Conservation (phyloP, 2,888 invertebrate species). For the Diarsia mendica region DNA sequence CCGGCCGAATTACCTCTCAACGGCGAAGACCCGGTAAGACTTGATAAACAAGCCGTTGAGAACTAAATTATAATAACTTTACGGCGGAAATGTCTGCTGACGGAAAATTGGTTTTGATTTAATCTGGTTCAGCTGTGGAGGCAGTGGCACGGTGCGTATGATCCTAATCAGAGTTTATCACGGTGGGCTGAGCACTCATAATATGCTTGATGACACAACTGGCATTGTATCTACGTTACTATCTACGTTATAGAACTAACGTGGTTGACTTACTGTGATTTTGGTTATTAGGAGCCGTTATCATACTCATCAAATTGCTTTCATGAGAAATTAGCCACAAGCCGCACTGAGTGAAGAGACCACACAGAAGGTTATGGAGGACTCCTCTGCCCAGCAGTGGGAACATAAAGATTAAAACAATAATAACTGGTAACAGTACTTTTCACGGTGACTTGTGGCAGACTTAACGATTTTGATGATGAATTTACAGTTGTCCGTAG, state of each 20-base stretch:
- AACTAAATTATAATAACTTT: constrained; percentile 35
- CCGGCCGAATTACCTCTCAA: constrained; percentile 36
- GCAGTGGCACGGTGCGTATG: too few relatives aligned
- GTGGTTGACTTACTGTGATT: neutral
- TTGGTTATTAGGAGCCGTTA: neutral
- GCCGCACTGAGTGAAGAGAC: too few relatives aligned
- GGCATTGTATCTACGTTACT: neutral
- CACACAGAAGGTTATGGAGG: neutral
- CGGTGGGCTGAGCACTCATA: neutral
- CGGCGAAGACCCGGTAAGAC: neutral
- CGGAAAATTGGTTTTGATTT: constrained; percentile 12
- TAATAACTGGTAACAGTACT: neutral
- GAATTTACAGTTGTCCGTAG: neutral
- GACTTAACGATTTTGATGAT: too few relatives aligned
- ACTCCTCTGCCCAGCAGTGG: too few relatives aligned
- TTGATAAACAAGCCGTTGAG: constrained; percentile 26
- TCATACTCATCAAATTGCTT: too few relatives aligned
- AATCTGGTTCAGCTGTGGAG: constrained; percentile 4
- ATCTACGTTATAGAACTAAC: neutral
- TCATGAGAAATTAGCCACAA: neutral
- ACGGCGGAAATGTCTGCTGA: constrained; percentile 10
- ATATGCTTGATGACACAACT: neutral
- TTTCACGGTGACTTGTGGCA: neutral
- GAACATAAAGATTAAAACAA: too few relatives aligned
- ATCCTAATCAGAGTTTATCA: constrained; percentile 1